Conservation (phyloP, 2,797 vertebrate genomes). For the Malacoctenus gilli region DNA sequence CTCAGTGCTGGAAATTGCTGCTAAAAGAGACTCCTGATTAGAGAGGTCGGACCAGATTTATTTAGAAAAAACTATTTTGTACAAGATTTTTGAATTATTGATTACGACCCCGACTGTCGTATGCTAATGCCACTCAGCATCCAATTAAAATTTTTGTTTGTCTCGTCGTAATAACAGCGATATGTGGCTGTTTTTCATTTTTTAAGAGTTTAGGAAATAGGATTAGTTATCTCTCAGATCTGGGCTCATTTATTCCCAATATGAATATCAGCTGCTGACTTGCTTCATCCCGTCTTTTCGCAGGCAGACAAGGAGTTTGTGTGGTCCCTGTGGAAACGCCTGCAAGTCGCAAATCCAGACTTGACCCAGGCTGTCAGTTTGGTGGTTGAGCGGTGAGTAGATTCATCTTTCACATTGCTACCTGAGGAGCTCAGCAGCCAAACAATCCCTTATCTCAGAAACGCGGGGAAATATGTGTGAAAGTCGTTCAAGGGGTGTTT, state of each 20-base stretch:
- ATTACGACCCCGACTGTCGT: constrained; percentile 63
- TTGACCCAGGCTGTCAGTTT: constrained; percentile 89
- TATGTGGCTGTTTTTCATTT: constrained; percentile 39
- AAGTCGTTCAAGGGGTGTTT: constrained; percentile 73
- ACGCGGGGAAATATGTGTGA: constrained; percentile 72
- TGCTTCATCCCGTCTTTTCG: constrained; percentile 48
- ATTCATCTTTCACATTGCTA: constrained; percentile 69
- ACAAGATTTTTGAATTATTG: constrained; percentile 78
- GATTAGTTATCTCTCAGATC: constrained; percentile 3
- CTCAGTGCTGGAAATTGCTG: constrained; percentile 59
- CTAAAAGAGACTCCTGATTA: constrained; percentile 69
- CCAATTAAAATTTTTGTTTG: constrained; percentile 62
- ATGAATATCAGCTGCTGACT: constrained; percentile 41
- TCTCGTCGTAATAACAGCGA: constrained; percentile 51
- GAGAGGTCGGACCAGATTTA: constrained; percentile 69
- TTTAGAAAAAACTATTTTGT: constrained; percentile 77
- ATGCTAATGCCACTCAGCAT: constrained; percentile 73
- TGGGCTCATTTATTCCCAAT: constrained; percentile 43
- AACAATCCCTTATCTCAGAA: constrained; percentile 73
- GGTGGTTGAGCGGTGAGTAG: constrained; percentile 91
- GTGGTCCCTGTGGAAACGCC: constrained; percentile 94
- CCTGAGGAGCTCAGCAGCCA: constrained; percentile 66
- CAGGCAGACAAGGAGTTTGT: constrained; percentile 98
- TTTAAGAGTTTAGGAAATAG: constrained; percentile 27
- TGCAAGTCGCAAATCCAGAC: constrained; percentile 90